Base-by-base conservation (phyloP, 2,113 vertebrate species). In the Syngnathus typhle region DNA sequence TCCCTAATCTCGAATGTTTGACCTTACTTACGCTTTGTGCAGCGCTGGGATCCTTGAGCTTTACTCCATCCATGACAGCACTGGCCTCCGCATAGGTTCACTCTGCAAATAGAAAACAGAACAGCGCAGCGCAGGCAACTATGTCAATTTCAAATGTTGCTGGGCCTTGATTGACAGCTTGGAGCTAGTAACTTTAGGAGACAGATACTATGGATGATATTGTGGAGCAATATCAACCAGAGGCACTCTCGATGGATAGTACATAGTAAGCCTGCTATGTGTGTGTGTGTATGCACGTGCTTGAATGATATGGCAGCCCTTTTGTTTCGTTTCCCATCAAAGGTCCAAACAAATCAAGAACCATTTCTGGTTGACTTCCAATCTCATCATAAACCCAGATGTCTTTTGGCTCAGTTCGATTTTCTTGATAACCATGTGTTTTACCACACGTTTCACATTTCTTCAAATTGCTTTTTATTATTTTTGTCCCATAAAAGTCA, bases 11-110 rank as follows among this genome's bases (percentile, higher is more conserved):
- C 7, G 55, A 41, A 58, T 36, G 55, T 18, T 58, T 58, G 19
- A 63, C 16, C 21, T 63, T n/a, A 67, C 96, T 95, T 90, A 99
- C 96, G 95, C 88, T 95, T 95, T 23, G 93, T 98, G 89, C 96
- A 99, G 18, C 94, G 91, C 88, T 95, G 95, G 6, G 95, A 99
- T 62, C 94, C 95, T 49, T 93, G 91, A 70, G 93, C 87, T 81
- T 93, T 91, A 79, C 94, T 96, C 96, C 96, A 99, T 74, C 96
- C 96, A 3, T 94, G 93, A 74, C 96, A 98, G 91, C 96, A 98
- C 84, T 95, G 94, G 16, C 93, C 94, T 75, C 95, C 95, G 73
- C 96, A 99, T 67, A 98, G 90, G 43, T 99, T 98, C 71, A 96
- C 93, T 85, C 96, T 98, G 92, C 64, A 89, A 91, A 78, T 68